These are phyloP conservation scores for Pseudomyrmex gracilis DNA, from an alignment of 1,140 invertebrate genomes.

Conservation along the genomic window DNA sequence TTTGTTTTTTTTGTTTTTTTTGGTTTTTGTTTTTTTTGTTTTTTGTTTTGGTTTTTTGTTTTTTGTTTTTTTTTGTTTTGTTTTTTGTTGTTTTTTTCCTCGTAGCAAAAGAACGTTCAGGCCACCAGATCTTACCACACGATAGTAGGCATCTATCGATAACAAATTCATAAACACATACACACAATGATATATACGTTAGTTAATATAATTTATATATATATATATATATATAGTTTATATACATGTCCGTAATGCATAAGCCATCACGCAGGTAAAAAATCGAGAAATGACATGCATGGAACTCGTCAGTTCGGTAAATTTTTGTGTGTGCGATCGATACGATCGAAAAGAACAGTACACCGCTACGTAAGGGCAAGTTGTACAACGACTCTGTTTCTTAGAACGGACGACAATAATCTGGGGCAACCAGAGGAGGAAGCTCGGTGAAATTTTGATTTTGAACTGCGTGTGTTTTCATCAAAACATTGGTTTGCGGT, in stretches of 20 bases:
- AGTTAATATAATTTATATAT: not conserved
- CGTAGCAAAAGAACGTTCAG: no score
- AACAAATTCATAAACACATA: conserved; percentile 37
- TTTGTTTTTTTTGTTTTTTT: no score
- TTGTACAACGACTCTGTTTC: not conserved
- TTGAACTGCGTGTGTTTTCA: no score
- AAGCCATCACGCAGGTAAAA: conserved; percentile 21
- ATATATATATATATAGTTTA: conserved; percentile 28
- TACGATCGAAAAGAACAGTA: conserved; percentile 6
- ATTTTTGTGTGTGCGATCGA: conserved; percentile 20
- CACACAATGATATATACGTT: conserved; percentile 1
- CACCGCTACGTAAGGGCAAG: not conserved
- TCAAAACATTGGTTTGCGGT: no score
- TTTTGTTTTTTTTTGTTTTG: no score
- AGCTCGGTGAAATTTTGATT: not conserved
- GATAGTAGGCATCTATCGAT: no score
- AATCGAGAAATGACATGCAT: not conserved
- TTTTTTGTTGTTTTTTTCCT: no score
- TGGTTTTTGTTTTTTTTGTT: no score
- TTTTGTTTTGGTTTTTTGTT: no score
- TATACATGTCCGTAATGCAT: conserved; percentile 24
- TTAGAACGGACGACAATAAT: not conserved
- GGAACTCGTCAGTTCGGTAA: not conserved
- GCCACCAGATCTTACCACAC: no score
- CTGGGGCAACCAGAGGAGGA: not conserved